Base-by-base conservation (phyloP, 2,797 vertebrate species). In the Parotocinclus haroldoi region DNA sequence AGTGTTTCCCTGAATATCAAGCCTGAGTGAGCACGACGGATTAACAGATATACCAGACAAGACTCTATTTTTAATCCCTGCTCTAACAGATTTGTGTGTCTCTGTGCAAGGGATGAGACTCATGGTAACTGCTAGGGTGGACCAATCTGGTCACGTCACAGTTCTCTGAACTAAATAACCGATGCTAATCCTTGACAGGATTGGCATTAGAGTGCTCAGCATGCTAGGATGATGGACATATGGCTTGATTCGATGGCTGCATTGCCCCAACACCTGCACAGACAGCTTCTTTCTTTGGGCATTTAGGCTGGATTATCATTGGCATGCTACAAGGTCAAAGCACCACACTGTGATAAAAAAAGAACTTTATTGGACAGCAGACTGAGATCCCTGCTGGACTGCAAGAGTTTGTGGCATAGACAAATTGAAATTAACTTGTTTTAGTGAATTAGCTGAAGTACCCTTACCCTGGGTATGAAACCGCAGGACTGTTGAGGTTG, bases 141-240 rank as follows among this genome's bases (percentile, higher is more conserved):
- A 57, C 10, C 40, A 49, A 40, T 56, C 13, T 49, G 42, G 16
- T 49, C 61, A 76, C 56, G 61, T 75, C 66, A 67, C 49, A 58
- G 17, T 18, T 66, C 60, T 65, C 62, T 74, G 69, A 50, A 51
- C 58, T 69, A 75, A 63, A 72, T 66, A 60, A 54, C 39, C 65
- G 7, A 36, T 18, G 12, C 39, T 78, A 75, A 78, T 69, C 72
- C 69, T 60, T 52, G 54, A 46, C 39, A 11, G 16, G 45, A 69
- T 63, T 54, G 42, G 69, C 50, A 72, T 72, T 72, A 74, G 45
- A 19, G 58, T 13, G n/a, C 69, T 18, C 8, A 17, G 46, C 60
- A 50, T 48, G 69, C 69, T 39, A 62, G 49, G 56, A n/a, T 39
- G 57, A 19, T 51, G 54, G 52, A 66, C 69, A 72, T 72, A 72